phyloP scores from a whole-genome alignment of 2,797 vertebrate species.

The Eulemur coronatus region DNA sequence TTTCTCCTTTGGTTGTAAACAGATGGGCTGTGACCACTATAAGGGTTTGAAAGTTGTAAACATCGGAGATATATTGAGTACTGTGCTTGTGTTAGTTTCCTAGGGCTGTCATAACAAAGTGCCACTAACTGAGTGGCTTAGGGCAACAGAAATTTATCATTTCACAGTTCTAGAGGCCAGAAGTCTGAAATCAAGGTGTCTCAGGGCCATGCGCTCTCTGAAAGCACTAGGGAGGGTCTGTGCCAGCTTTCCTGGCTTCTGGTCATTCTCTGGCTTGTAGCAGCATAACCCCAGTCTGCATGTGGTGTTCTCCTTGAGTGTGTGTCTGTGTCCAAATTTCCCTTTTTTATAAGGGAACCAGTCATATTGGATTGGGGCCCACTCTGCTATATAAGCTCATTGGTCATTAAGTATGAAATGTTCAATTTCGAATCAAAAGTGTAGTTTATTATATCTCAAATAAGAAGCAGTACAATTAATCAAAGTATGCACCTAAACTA shows the following conservation, averaged over 20 bases:
- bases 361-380: not conserved
- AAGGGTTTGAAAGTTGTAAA: not conserved
- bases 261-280: not conserved
- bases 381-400: not conserved
- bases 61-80: not conserved
- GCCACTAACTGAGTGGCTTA: not conserved
- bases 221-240: not conserved
- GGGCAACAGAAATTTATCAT: not conserved
- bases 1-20: not conserved
- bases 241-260: not conserved
- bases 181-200: not conserved
- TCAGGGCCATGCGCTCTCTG: not conserved
- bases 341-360: not conserved
- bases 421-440: too few relatives aligned
- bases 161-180: not conserved
- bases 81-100: not conserved
- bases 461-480: too few relatives aligned
- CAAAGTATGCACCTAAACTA: too few relatives aligned
- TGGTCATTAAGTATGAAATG: too few relatives aligned
- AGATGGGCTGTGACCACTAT: not conserved
- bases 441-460: too few relatives aligned
- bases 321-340: not conserved
- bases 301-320: not conserved
- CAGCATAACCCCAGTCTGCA: not conserved
- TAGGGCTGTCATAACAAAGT: not conserved